These are phyloP conservation scores for Poecilia latipinna DNA, from an alignment of 2,113 vertebrate genomes.

Conservation along the genomic window DNA sequence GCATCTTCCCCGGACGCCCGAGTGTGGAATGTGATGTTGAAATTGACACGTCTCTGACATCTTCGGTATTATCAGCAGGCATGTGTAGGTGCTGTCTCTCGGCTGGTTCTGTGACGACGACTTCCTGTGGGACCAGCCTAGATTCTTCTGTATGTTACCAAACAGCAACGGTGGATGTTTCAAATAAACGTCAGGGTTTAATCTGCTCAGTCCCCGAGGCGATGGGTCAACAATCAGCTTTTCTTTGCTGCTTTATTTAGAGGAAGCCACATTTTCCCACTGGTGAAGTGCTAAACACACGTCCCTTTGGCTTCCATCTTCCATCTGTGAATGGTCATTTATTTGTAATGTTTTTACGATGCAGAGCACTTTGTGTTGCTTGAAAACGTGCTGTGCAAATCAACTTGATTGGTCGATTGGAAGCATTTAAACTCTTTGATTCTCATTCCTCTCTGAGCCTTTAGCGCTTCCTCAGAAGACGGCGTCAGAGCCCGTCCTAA, in stretches of 20 bases:
- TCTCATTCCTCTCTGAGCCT: neutral
- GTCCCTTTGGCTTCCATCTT: neutral
- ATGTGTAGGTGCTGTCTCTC: neutral
- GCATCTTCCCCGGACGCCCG: neutral
- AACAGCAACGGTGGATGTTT: neutral
- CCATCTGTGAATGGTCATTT: too few species aligned
- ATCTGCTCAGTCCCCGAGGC: neutral
- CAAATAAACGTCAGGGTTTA: neutral
- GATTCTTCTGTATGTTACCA: neutral
- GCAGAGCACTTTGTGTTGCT: too few species aligned
- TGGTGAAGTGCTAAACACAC: neutral
- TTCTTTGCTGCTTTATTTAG: too few species aligned
- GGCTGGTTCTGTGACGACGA: neutral
- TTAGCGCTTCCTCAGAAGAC: neutral
- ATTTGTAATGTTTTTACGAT: too few species aligned
- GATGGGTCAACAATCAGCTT: neutral
- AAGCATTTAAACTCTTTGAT: neutral
- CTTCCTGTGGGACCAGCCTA: neutral
- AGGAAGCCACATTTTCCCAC: neutral
- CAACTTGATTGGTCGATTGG: too few species aligned
- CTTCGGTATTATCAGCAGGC: neutral
- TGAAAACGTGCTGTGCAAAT: too few species aligned
- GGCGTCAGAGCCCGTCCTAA: neutral
- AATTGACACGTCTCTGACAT: neutral
- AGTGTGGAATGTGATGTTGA: neutral